Percentiles rank a stretch among this genome's conserved stretches.
Conservation (phyloP, 2,888 invertebrate species). For the Bhutanitis thaidina region DNA sequence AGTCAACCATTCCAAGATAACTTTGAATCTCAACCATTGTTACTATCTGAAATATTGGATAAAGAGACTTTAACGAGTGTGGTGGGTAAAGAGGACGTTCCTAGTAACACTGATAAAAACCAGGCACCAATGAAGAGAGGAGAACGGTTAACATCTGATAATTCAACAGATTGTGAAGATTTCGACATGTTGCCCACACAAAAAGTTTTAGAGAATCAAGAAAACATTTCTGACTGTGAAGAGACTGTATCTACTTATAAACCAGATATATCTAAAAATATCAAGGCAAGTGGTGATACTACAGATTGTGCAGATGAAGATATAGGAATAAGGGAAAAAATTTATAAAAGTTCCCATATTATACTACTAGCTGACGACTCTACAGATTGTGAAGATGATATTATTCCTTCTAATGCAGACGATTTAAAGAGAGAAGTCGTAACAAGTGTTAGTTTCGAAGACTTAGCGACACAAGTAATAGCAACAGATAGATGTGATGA, state of each 20-base stretch:
- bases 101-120: background rate
- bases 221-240: slow-evolving; percentile 45
- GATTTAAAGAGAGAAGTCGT: slow-evolving; percentile 13
- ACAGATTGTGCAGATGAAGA: slow-evolving; percentile 24
- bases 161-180: slow-evolving; percentile 51
- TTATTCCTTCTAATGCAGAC: slow-evolving; percentile 11
- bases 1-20: slow-evolving; percentile 38
- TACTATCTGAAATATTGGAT: slow-evolving; percentile 35
- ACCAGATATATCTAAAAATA: background rate
- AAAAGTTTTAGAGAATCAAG: slow-evolving; percentile 33
- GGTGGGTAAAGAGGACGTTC: slow-evolving; percentile 1
- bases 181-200: slow-evolving; percentile 42
- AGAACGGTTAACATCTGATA: slow-evolving; percentile 34
- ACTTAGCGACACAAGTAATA: slow-evolving; percentile 36
- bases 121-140: slow-evolving; percentile 23
- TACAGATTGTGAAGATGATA: slow-evolving; percentile 30
- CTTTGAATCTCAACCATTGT: slow-evolving; percentile 54
- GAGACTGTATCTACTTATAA: background rate
- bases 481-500: slow-evolving; percentile 20
- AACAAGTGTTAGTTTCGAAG: slow-evolving; percentile 24
- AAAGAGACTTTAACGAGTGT: background rate
- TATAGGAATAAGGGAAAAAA: slow-evolving; percentile 5
- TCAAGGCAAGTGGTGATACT: slow-evolving; percentile 29
- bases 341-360: background rate
- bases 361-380: slow-evolving; percentile 21